These are phyloP conservation scores for Ephialtes manifestator DNA, from an alignment of 2,888 invertebrate genomes.

Conservation along the genomic window DNA sequence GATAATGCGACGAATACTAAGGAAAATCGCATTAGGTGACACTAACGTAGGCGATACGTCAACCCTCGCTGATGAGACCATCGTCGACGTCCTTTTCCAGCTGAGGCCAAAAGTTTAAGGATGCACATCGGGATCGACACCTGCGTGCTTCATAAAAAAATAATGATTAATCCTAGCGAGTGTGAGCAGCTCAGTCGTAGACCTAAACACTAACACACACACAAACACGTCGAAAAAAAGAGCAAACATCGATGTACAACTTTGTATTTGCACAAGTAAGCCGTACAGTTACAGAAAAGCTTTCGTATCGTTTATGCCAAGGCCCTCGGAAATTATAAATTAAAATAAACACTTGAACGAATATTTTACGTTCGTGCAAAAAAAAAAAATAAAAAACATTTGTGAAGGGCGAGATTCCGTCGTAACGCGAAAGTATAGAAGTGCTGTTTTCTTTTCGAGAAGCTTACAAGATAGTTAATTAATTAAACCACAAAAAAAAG, in stretches of 20 bases:
- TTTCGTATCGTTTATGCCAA: conserved; percentile 1
- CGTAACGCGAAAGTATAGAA: conserved; percentile 16
- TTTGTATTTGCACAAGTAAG: conserved; percentile 31
- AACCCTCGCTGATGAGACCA: conserved; percentile 96
- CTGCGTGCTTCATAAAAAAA: conserved; percentile 9
- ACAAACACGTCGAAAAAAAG: conserved; percentile 19
- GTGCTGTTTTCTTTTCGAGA: conserved; percentile 1
- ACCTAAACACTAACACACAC: conserved; percentile 15
- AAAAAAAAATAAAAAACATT: background rate
- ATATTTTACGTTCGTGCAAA: conserved; percentile 8
- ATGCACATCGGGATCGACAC: background rate
- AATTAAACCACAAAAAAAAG: conserved; percentile 5
- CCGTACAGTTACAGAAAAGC: background rate
- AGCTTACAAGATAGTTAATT: conserved; percentile 34
- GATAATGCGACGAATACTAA: conserved; percentile 97
- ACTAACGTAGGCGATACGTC: conserved; percentile 96
- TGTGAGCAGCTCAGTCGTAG: conserved; percentile 11
- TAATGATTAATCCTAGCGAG: conserved; percentile 20
- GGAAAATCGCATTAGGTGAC: conserved; percentile 97
- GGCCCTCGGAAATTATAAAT: background rate
- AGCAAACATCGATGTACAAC: conserved; percentile 23
- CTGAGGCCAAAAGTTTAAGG: conserved; percentile 88
- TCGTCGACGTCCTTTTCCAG: conserved; percentile 93
- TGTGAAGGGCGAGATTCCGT: background rate
- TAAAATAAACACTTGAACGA: background rate